A percentile compares a stretch with the other conserved stretches of the same genome.
These are phyloP conservation scores for Mesopsocus fuscifrons DNA, from an alignment of 2,888 invertebrate genomes.

Conservation along the genomic window DNA sequence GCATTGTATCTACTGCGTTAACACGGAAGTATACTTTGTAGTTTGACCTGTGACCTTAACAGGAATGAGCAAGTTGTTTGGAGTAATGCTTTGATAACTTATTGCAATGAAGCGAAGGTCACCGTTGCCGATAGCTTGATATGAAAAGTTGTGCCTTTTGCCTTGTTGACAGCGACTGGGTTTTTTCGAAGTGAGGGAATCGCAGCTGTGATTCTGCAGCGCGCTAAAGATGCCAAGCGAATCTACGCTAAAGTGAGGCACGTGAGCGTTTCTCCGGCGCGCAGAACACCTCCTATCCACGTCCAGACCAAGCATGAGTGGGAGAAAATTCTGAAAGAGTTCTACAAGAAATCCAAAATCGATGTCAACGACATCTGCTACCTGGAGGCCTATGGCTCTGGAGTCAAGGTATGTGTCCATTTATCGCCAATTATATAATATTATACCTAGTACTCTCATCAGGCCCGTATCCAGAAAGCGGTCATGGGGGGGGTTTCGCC, in stretches of 20 bases:
- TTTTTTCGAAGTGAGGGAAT: conserved; percentile 26
- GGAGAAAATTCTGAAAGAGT: background rate
- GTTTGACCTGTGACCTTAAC: too few species aligned
- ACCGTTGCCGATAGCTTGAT: too few species aligned
- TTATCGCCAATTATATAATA: too few species aligned
- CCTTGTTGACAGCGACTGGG: conserved; percentile 23
- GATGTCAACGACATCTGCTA: conserved; percentile 1
- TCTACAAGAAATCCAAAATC: conserved; percentile 3
- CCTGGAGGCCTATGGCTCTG: background rate
- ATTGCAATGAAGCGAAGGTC: too few species aligned
- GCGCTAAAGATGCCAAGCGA: conserved; percentile 22
- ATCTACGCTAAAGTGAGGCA: conserved; percentile 32
- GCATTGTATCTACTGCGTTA: too few species aligned
- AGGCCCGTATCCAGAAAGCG: too few species aligned
- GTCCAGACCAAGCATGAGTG: background rate
- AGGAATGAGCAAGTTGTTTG: too few species aligned
- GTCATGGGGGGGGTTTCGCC: too few species aligned
- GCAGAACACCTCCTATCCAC: background rate
- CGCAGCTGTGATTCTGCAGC: conserved; percentile 24
- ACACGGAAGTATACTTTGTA: too few species aligned
- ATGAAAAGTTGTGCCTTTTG: conserved; percentile 4
- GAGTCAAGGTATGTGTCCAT: background rate
- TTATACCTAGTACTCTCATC: too few species aligned
- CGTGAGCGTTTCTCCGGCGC: conserved; percentile 19
- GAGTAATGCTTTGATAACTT: too few species aligned